Evolutionary conservation across 2,113 vertebrate genomes (phyloP).

Genomic region (Triplophysa dalaica): DNA sequence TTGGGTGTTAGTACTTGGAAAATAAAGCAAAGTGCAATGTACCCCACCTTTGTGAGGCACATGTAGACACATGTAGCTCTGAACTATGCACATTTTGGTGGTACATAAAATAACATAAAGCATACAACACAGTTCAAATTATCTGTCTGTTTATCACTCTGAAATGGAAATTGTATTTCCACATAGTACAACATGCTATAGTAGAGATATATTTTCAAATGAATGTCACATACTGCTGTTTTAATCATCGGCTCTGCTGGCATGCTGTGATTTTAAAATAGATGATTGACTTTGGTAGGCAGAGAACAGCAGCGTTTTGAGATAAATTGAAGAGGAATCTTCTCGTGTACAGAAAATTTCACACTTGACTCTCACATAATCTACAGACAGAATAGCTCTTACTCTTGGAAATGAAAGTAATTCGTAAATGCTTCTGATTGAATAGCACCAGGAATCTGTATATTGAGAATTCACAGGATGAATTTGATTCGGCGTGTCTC

Average conservation of each 20-base stretch:
- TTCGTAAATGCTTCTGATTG: conserved; percentile 35
- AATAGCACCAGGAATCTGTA: conserved; percentile 10
- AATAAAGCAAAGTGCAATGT: too few species aligned
- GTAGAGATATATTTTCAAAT: conserved; percentile 9
- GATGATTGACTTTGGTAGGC: background rate
- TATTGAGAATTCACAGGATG: conserved; percentile 19
- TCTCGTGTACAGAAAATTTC: background rate
- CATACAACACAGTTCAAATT: background rate
- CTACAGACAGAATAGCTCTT: conserved; percentile 4
- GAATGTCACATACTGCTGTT: conserved; percentile 2
- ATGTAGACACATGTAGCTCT: background rate
- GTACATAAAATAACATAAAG: background rate
- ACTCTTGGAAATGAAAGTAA: conserved; percentile 29
- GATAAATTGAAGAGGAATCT: conserved; percentile 19
- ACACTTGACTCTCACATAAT: conserved; percentile 21
- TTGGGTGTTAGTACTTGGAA: too few species aligned
- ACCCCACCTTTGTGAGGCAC: too few species aligned
- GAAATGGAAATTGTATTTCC: conserved; percentile 9
- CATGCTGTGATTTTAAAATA: conserved; percentile 31
- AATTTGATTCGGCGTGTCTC: conserved; percentile 39
- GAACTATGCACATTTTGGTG: background rate
- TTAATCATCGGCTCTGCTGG: conserved; percentile 23
- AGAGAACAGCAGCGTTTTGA: background rate
- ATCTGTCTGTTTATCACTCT: conserved; percentile 8
- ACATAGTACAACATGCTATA: background rate